Base-by-base conservation (phyloP, 2,113 vertebrate genomes). In the Trogon melanurus region DNA sequence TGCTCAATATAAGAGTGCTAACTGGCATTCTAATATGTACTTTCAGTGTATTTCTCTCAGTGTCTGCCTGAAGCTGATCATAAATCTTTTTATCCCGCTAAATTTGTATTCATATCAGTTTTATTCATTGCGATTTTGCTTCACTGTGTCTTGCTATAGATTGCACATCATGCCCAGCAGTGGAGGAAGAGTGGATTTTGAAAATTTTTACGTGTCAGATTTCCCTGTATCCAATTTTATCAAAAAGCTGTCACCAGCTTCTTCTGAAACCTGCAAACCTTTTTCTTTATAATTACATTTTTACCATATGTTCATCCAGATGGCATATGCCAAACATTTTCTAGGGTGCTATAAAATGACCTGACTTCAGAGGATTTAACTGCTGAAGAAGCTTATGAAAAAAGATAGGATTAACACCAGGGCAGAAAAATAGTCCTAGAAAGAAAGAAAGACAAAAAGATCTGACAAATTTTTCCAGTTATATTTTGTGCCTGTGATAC, bases 241-340 rank as follows among this genome's bases (percentile, higher is more conserved):
- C 83, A 88, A 94, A 95, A 96, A 96, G 58, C 93, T 97, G 92
- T 95, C 91, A 92, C 88, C 90, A 91, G 15, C 74, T 91, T 84
- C 82, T 96, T 91, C 82, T 94, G 93, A 96, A 97, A 94, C 86
- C 36, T 94, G 91, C 34, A 76, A 93, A 85, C 57, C 85, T 75
- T 87, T 91, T 94, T 95, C 82, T 83, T 96, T 97, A 88, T 96
- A 95, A 97, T 97, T 97, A 95, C 95, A 95, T 97, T 96, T 96
- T 91, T 96, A 95, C 96, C 96, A 91, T 97, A 96, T 97, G 92
- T 65, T 95, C 96, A 89, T 95, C 96, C 98, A 98, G 96, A 97
- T 97, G 97, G 96, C 86, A 82, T 89, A 84, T 92, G 96, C 85
- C 89, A 95, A 95, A 96, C 95, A 89, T 96, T 95, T 97, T 97